Conservation (phyloP, 92 coral and sea anemone species). For the Parazoanthus swiftii region DNA sequence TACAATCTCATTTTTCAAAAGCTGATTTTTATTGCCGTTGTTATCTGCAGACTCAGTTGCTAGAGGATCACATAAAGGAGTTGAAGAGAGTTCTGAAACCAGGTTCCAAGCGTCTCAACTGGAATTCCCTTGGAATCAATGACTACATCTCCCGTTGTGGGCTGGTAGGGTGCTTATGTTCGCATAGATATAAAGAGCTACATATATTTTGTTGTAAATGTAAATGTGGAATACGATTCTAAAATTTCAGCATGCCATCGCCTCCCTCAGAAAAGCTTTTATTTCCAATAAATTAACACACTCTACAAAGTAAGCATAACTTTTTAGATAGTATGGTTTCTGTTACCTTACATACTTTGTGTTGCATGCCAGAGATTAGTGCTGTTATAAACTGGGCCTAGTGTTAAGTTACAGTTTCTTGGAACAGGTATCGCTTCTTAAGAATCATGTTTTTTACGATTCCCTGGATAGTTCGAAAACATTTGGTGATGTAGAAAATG, state of each 20-base stretch:
- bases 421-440: background rate
- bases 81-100: slow-evolving; percentile 94
- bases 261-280: background rate
- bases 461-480: too few relatives aligned
- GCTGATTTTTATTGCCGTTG: too few relatives aligned
- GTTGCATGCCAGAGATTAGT: too few relatives aligned
- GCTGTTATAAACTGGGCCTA: too few relatives aligned
- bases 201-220: background rate
- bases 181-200: background rate
- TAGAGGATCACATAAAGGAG: slow-evolving; percentile 96
- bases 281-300: background rate
- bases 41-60: slow-evolving; percentile 81
- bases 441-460: background rate
- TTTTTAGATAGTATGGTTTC: too few relatives aligned
- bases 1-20: too few relatives aligned
- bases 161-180: slow-evolving; percentile 65
- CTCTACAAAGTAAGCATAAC: too few relatives aligned
- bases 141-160: slow-evolving; percentile 94
- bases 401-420: background rate
- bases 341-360: too few relatives aligned
- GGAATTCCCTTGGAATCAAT: slow-evolving; percentile 98
- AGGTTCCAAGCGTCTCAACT: slow-evolving; percentile 94
- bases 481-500: too few relatives aligned
- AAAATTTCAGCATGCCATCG: background rate
- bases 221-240: too few relatives aligned